phyloP scores from a whole-genome alignment of 2,888 invertebrate species.

The Eupithecia inturbata region DNA sequence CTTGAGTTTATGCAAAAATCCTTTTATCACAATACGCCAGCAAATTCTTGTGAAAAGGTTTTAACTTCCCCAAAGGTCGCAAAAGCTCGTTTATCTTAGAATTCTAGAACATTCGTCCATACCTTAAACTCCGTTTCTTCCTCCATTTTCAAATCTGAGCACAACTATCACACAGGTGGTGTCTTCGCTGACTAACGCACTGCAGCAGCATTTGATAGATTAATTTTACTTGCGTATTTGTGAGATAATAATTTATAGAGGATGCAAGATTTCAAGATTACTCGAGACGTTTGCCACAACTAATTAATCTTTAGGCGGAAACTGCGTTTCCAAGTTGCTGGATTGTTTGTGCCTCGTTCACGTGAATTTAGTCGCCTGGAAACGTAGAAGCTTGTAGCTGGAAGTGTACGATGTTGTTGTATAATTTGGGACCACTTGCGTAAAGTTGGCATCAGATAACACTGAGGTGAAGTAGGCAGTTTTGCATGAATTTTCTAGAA shows the following conservation, averaged over 20 bases:
- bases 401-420: constrained; percentile 14
- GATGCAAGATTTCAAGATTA: constrained; percentile 78
- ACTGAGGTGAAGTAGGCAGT: neutral
- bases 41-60: neutral
- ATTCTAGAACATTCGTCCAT: constrained; percentile 10
- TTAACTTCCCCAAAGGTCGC: neutral
- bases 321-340: constrained; percentile 71
- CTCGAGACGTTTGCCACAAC: constrained; percentile 68
- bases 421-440: constrained; percentile 3
- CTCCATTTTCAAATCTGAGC: constrained; percentile 51
- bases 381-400: neutral
- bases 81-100: neutral
- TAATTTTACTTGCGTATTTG: constrained; percentile 73
- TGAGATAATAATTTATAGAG: constrained; percentile 76
- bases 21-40: constrained; percentile 7
- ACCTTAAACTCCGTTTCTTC: constrained; percentile 62
- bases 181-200: constrained; percentile 64
- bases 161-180: constrained; percentile 54
- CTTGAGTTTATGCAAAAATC: constrained; percentile 25
- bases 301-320: constrained; percentile 76
- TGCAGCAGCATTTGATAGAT: constrained; percentile 63
- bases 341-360: constrained; percentile 59
- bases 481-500: neutral
- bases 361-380: constrained; percentile 57
- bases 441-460: neutral